A percentile compares a stretch with the other conserved stretches of the same genome.
These are phyloP conservation scores for Anguilla megastoma DNA, from an alignment of 2,797 vertebrate genomes.

Conservation along the genomic window DNA sequence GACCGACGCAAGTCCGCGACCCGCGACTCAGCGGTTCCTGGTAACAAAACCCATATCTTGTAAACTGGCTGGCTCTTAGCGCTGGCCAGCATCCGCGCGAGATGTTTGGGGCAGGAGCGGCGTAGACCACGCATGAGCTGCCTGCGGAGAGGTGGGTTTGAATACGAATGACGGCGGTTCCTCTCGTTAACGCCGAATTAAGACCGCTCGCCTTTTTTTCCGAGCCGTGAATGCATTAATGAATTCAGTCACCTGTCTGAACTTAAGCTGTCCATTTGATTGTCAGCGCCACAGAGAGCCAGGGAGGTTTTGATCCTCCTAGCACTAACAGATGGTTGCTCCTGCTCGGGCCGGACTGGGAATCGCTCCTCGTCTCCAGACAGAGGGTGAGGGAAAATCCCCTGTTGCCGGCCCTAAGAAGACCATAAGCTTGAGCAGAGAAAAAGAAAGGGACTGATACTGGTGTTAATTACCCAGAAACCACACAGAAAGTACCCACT, in stretches of 20 bases:
- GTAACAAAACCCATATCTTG: background rate
- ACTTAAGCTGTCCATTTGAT: constrained; percentile 81
- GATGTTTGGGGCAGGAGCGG: background rate
- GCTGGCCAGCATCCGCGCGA: background rate
- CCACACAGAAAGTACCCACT: constrained; percentile 99
- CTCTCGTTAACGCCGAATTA: constrained; percentile 52
- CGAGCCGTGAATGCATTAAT: constrained; percentile 63
- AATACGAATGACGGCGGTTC: constrained; percentile 58
- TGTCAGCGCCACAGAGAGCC: constrained; percentile 72
- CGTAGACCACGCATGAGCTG: background rate
- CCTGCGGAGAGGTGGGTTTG: constrained; percentile 41
- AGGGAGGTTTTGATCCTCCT: constrained; percentile 87
- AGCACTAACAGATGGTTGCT: constrained; percentile 94
- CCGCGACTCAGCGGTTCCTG: background rate
- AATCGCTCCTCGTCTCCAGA: constrained; percentile 82
- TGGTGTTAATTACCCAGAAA: constrained; percentile 99
- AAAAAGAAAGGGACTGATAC: constrained; percentile 97
- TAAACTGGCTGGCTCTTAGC: background rate
- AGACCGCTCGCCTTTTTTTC: constrained; percentile 50
- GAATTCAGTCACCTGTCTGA: constrained; percentile 80
- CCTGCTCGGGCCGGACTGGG: constrained; percentile 83
- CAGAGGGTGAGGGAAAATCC: constrained; percentile 86
- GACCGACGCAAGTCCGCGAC: background rate
- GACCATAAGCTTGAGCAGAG: constrained; percentile 98
- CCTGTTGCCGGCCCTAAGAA: constrained; percentile 96